Conservation (phyloP, 2,797 vertebrate genomes). For the Choloepus didactylus region DNA sequence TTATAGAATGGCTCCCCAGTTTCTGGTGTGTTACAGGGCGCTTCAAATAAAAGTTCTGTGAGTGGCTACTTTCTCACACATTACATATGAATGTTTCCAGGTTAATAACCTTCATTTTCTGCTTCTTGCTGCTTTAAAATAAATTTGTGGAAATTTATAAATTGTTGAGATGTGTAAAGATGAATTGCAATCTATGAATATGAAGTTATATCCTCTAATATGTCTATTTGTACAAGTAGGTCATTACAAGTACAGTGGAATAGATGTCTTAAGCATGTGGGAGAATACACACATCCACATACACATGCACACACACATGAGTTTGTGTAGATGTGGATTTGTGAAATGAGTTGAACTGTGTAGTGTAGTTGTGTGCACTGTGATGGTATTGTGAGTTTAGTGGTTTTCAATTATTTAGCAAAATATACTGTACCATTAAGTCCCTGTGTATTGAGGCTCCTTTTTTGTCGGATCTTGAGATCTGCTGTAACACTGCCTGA, state of each 20-base stretch:
- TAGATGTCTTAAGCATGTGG: not conserved
- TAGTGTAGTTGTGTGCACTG: not conserved
- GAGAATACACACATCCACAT: not conserved
- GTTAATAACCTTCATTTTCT: not conserved
- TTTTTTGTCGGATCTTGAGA: not conserved
- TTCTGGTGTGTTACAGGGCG: not conserved
- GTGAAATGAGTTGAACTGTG: not conserved
- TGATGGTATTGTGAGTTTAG: not conserved
- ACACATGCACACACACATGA: not conserved
- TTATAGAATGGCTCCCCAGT: not conserved
- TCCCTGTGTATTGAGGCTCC: not conserved
- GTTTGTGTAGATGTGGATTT: not conserved
- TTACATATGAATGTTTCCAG: not conserved
- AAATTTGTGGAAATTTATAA: not conserved
- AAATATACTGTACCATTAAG: not conserved
- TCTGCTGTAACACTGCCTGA: not conserved
- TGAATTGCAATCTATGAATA: not conserved
- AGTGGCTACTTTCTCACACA: not conserved
- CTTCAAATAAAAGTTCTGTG: not conserved
- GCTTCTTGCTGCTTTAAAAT: not conserved
- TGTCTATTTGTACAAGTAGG: not conserved
- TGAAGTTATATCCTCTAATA: not conserved
- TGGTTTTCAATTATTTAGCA: not conserved
- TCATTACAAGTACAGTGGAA: not conserved
- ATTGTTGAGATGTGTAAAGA: constrained; percentile 14